These are phyloP conservation scores for Asteroscopus sphinx DNA, from an alignment of 2,888 invertebrate species.

Conservation along the genomic window DNA sequence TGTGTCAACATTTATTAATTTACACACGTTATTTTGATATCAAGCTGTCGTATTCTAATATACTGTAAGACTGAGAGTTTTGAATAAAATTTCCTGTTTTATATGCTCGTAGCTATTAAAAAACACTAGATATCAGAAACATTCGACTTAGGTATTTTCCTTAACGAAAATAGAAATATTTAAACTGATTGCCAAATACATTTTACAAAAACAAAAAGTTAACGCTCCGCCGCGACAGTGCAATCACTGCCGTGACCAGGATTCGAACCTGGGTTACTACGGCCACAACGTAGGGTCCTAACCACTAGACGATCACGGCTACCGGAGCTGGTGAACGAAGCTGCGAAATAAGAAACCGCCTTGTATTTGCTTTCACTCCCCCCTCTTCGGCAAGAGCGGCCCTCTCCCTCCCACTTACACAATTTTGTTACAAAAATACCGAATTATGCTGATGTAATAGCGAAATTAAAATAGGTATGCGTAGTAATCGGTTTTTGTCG, in stretches of 20 bases:
- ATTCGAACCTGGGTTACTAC: conserved; percentile 94
- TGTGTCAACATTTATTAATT: too few relatives aligned
- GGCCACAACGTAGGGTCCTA: conserved; percentile 94
- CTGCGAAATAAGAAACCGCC: conserved; percentile 14
- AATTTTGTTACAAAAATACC: conserved; percentile 14
- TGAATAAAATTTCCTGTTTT: too few relatives aligned
- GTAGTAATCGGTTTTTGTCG: conserved; percentile 21
- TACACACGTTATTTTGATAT: too few relatives aligned
- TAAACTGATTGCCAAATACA: neutral
- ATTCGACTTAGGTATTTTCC: neutral
- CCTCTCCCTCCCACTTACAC: conserved; percentile 27
- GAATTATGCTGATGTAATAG: conserved; percentile 2
- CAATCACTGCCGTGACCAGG: conserved; percentile 84
- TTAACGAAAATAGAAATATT: neutral
- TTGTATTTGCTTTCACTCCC: conserved; percentile 14
- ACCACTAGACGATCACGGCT: conserved; percentile 93
- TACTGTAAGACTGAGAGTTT: too few relatives aligned
- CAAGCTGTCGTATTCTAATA: too few relatives aligned
- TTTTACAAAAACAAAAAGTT: conserved; percentile 17
- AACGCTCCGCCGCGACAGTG: conserved; percentile 51
- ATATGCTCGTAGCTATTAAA: too few relatives aligned
- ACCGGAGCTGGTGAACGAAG: conserved; percentile 65
- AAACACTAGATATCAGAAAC: too few relatives aligned
- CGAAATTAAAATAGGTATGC: neutral
- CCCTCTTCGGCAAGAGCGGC: neutral